Evolutionary conservation across 2,888 invertebrate species (phyloP), one percentile per base, ranked within the genome.

Genomic region (Caenorhabditis sulstoni): DNA sequence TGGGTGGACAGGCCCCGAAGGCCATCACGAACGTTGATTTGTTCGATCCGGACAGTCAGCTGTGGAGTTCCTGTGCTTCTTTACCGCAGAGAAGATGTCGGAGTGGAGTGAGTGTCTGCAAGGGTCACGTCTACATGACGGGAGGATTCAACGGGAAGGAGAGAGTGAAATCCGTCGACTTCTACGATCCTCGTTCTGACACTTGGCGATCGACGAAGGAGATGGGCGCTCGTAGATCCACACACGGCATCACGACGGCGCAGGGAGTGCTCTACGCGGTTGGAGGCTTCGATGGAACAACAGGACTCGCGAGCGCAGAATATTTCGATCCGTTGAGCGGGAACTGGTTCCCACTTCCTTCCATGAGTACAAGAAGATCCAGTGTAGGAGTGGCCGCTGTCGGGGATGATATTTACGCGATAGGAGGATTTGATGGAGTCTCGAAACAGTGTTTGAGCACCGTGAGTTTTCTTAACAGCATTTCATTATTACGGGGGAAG

Each of bases 331-430:
- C 73, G 0, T 49, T 74, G 23, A 61, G 44, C 29, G 81, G 81
- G 29, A 58, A 66, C 11, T 81, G 81, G 81, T 59, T 59, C 39
- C 74, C 77, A 0, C 52, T 81, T 7, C 68, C 81, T 2, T 97
- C 98, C 0, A 99, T 98, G 65, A 96, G 96, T 57, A 97, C 97
- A 16, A 97, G 98, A 91, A 93, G 87, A 14, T 98, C 98, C 91
- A 97, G 97, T n/a, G 98, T 99, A 1, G 98, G 98, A 39, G 98
- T 99, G 22, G 97, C 97, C 47, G 98, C 98, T 23, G 92, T 98
- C 53, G 96, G 96, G 92, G 97, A 97, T 91, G 93, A 97, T 71
- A 92, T 99, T 39, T 99, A 98, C 92, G 98, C 98, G 1, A 97
- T 99, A 5, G 97, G 98, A 16, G 93, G 93, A 0, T 97, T 98